Conservation (phyloP, 2,797 vertebrate genomes). For the Lagocephalus sceleratus region DNA sequence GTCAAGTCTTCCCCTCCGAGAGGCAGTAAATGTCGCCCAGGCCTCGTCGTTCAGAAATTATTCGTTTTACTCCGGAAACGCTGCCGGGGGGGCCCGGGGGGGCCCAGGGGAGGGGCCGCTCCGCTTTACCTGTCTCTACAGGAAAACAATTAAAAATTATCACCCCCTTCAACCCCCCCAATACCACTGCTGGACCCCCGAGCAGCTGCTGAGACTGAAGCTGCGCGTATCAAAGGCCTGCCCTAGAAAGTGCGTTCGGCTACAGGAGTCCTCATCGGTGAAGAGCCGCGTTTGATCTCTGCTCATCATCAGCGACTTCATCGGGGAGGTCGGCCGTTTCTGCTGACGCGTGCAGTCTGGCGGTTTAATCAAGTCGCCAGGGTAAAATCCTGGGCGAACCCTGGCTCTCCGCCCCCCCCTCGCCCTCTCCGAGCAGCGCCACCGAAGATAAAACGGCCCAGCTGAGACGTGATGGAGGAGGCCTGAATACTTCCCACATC, state of each 20-base stretch:
- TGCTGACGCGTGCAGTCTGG: slow-evolving; percentile 12
- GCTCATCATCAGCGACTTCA: not conserved
- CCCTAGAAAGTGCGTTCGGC: no score
- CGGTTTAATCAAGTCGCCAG: slow-evolving; percentile 21
- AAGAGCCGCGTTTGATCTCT: no score
- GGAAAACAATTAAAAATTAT: no score
- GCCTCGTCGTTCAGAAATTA: no score
- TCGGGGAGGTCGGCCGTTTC: not conserved
- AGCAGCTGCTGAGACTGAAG: no score
- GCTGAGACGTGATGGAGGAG: slow-evolving; percentile 66
- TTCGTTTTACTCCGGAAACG: not conserved
- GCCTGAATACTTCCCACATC: slow-evolving; percentile 72
- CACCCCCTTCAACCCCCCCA: no score
- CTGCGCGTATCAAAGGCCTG: no score
- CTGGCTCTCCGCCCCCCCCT: slow-evolving; percentile 7
- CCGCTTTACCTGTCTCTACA: no score
- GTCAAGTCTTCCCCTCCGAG: not conserved
- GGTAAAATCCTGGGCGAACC: slow-evolving; percentile 16
- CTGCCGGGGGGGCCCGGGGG: not conserved
- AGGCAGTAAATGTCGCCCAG: slow-evolving; percentile 3
- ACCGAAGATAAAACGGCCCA: slow-evolving; percentile 52
- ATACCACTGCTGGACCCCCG: no score
- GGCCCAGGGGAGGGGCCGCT: no score
- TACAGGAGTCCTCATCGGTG: no score
- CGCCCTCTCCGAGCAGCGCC: slow-evolving; percentile 29